A percentile compares a stretch with the other conserved stretches of the same genome.
phyloP scores from a whole-genome alignment of 2,113 vertebrate genomes.

The Anguilla japonica region DNA sequence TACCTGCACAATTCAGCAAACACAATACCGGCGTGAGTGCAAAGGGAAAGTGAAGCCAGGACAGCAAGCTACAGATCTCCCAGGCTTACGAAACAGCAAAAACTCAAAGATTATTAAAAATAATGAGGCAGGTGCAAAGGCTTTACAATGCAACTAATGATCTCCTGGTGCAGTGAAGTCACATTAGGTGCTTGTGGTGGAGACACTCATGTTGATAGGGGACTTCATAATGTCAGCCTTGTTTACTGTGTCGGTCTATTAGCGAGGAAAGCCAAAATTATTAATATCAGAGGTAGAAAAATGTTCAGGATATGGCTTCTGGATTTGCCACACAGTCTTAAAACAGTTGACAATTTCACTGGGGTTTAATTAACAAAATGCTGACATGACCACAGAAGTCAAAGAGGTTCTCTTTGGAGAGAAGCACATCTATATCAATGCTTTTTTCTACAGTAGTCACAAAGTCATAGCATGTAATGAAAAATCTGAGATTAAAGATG shows the following conservation, averaged over 20 bases:
- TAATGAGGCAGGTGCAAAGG: conserved; percentile 5
- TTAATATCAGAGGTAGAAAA: background rate
- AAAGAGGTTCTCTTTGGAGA: background rate
- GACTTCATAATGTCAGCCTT: background rate
- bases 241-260: background rate
- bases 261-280: background rate
- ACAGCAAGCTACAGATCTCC: background rate
- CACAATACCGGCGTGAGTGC: background rate
- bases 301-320: background rate
- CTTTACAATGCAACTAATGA: background rate
- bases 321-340: background rate
- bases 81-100: background rate
- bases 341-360: background rate
- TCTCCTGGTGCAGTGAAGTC: background rate
- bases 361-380: background rate
- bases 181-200: background rate
- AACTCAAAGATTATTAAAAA: background rate
- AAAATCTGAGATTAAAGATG: background rate
- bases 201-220: background rate
- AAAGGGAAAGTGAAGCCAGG: background rate
- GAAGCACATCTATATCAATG: background rate
- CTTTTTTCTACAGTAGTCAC: background rate
- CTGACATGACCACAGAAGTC: background rate
- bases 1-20: background rate
- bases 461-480: background rate